Conservation (phyloP, 2,113 vertebrate species). For the Trogon surrucura region DNA sequence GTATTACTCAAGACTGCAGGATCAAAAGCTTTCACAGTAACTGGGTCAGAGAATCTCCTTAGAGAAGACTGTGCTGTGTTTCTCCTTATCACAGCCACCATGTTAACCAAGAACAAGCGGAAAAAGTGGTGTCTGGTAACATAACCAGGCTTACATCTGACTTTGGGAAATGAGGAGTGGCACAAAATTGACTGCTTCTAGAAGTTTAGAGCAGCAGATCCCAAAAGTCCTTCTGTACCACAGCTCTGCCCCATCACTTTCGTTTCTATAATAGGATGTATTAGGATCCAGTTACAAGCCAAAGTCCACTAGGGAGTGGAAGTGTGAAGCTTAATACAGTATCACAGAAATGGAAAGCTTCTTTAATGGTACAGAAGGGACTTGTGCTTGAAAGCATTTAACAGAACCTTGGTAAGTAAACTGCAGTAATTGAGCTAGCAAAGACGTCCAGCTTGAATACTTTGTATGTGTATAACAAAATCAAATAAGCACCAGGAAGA, state of each 20-base stretch:
- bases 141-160: neutral
- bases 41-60: neutral
- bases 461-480: slow-evolving; percentile 52
- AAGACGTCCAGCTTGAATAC: slow-evolving; percentile 53
- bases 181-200: neutral
- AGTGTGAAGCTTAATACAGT: slow-evolving; percentile 62
- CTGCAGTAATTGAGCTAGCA: slow-evolving; percentile 44
- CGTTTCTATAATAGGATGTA: neutral
- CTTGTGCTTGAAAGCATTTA: slow-evolving; percentile 52
- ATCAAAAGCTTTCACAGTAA: neutral
- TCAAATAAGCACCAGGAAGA: slow-evolving; percentile 54
- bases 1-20: neutral
- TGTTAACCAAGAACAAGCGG: neutral
- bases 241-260: neutral
- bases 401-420: slow-evolving; percentile 54
- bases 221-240: neutral
- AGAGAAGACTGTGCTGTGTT: neutral
- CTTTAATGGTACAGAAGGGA: slow-evolving; percentile 64
- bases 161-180: neutral
- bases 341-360: slow-evolving; percentile 57
- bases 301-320: slow-evolving; percentile 42
- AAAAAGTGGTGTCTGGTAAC: neutral
- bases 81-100: neutral
- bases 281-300: slow-evolving; percentile 57
- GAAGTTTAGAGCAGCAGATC: neutral